A percentile compares a stretch with the other conserved stretches of the same genome.
Evolutionary conservation across 1,140 invertebrate genomes (phyloP).

Genomic region (Aphidius ervi): DNA sequence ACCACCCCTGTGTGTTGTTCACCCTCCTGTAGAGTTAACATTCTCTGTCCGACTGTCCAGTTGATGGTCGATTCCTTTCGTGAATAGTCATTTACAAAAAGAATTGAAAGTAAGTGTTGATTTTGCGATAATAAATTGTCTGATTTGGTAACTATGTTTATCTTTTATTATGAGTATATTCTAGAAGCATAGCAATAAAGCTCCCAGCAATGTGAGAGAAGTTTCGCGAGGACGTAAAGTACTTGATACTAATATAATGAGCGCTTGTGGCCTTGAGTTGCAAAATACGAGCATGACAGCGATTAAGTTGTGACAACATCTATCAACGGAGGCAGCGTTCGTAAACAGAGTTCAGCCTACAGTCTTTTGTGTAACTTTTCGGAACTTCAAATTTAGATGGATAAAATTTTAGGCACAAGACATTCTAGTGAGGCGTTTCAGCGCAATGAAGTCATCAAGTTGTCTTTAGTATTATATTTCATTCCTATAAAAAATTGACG

Average conservation of each 20-base stretch:
- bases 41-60: slow-evolving; percentile 14
- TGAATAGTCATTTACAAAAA: slow-evolving; percentile 31
- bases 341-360: slow-evolving; percentile 39
- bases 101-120: slow-evolving; percentile 13
- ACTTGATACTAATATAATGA: not conserved
- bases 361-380: slow-evolving; percentile 7
- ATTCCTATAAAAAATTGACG: not conserved
- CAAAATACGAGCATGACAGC: slow-evolving; percentile 29
- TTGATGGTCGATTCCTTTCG: slow-evolving; percentile 27
- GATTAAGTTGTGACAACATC: slow-evolving; percentile 42
- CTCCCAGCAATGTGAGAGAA: not conserved
- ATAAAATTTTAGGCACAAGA: slow-evolving; percentile 15
- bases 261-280: slow-evolving; percentile 19
- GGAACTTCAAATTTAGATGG: not conserved
- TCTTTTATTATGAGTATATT: not conserved
- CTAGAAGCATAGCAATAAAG: not conserved
- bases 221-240: not conserved
- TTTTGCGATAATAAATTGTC: not conserved
- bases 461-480: slow-evolving; percentile 16
- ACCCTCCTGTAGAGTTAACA: slow-evolving; percentile 17
- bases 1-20: slow-evolving; percentile 25
- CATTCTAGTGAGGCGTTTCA: slow-evolving; percentile 25
- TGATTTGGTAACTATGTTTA: no score
- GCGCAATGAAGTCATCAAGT: slow-evolving; percentile 25
- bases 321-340: slow-evolving; percentile 37